These are phyloP conservation scores for Rallus limicola DNA, from an alignment of 2,113 vertebrate genomes.

Conservation along the genomic window DNA sequence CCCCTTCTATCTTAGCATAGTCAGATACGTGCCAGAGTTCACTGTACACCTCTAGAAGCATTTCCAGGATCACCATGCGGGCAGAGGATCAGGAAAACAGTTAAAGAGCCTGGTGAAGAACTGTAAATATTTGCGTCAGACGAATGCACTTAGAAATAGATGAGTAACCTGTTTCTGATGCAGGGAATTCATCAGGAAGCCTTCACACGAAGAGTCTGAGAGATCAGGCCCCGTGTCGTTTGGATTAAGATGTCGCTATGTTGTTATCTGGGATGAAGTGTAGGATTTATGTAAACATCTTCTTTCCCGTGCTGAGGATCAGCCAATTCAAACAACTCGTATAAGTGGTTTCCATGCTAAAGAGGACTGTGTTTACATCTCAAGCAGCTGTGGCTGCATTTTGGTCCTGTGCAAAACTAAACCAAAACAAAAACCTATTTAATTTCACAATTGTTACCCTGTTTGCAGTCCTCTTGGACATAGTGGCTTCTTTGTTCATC, in stretches of 20 bases:
- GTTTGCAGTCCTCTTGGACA: neutral
- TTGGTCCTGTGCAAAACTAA: neutral
- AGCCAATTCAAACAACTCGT: neutral
- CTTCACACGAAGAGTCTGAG: neutral
- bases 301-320: neutral
- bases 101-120: neutral
- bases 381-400: neutral
- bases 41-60: neutral
- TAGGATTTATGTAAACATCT: neutral
- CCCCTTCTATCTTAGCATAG: neutral
- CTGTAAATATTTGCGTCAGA: slow-evolving; percentile 6
- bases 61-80: neutral
- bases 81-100: neutral
- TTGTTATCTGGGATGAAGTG: neutral
- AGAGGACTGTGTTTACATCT: neutral
- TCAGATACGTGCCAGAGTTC: neutral
- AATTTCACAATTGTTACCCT: neutral
- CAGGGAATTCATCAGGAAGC: neutral
- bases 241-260: neutral
- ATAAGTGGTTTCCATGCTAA: neutral
- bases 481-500: neutral
- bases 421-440: neutral
- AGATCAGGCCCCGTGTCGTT: neutral
- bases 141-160: neutral
- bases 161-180: neutral